Percentiles rank a stretch among this genome's conserved stretches.
Conservation (phyloP, 2,888 invertebrate genomes). For the Phengaris arion region DNA sequence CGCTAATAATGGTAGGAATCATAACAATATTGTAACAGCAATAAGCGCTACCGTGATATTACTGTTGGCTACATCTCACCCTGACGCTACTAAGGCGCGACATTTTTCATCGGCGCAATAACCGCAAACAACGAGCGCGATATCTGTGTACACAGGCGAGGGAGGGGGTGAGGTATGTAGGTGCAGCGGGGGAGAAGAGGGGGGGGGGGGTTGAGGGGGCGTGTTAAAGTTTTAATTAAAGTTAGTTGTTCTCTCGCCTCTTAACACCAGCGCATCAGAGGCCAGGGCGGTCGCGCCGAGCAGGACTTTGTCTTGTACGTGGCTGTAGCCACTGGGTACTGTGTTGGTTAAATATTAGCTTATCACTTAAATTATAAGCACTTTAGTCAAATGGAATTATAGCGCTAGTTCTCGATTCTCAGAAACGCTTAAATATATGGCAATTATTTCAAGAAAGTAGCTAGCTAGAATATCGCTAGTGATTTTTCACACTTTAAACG, state of each 20-base stretch:
- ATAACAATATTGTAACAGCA: background rate
- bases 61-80: background rate
- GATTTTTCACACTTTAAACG: background rate
- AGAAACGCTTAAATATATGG: background rate
- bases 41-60: background rate
- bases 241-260: background rate
- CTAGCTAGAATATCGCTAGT: background rate
- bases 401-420: background rate
- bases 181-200: background rate
- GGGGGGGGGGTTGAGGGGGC: no score
- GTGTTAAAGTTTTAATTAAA: background rate
- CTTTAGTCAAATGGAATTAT: background rate
- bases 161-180: background rate
- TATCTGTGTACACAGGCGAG: background rate
- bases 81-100: background rate
- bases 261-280: background rate
- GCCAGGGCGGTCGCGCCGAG: background rate
- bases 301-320: no score
- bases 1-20: background rate
- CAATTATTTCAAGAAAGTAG: no score
- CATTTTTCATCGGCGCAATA: conserved; percentile 21
- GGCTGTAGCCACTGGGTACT: background rate
- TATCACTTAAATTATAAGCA: background rate
- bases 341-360: background rate
- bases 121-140: background rate